These are phyloP conservation scores for Capreolus pygargus DNA, from an alignment of 2,113 vertebrate genomes.

Conservation along the genomic window DNA sequence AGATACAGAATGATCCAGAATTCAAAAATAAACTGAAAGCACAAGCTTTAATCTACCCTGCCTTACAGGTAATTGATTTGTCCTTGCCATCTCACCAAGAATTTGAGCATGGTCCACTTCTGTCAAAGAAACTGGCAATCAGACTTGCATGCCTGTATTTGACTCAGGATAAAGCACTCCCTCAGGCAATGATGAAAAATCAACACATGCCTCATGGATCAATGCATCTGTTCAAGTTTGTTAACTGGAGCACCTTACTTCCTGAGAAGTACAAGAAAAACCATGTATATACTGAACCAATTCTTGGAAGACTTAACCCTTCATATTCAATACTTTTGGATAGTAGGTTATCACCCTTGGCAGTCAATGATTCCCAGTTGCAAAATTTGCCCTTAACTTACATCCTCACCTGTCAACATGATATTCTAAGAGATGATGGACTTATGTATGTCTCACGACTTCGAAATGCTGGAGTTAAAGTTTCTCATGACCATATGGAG, in stretches of 20 bases:
- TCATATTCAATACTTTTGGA: conserved; percentile 69
- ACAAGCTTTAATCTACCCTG: conserved; percentile 91
- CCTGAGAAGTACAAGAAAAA: conserved; percentile 78
- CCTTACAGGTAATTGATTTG: conserved; percentile 86
- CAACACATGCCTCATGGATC: background rate
- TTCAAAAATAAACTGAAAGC: conserved; percentile 84
- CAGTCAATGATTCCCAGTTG: conserved; percentile 80
- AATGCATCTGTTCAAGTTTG: conserved; percentile 55
- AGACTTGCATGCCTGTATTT: background rate
- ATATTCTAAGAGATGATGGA: conserved; percentile 91
- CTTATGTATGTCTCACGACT: conserved; percentile 88
- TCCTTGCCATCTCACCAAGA: conserved; percentile 87
- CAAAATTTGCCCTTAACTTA: conserved; percentile 82
- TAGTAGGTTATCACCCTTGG: conserved; percentile 81
- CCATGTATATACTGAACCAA: conserved; percentile 79
- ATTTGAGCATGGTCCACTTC: conserved; percentile 69
- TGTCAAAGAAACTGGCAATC: background rate
- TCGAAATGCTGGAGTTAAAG: background rate
- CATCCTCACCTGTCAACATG: conserved; percentile 89
- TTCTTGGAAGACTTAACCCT: accelerated
- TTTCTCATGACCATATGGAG: background rate
- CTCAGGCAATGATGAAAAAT: background rate
- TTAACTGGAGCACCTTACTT: conserved; percentile 70
- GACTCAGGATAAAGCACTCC: background rate
- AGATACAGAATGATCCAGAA: conserved; percentile 85